phyloP scores from a whole-genome alignment of 2,888 invertebrate genomes.

The Pecten maximus region DNA sequence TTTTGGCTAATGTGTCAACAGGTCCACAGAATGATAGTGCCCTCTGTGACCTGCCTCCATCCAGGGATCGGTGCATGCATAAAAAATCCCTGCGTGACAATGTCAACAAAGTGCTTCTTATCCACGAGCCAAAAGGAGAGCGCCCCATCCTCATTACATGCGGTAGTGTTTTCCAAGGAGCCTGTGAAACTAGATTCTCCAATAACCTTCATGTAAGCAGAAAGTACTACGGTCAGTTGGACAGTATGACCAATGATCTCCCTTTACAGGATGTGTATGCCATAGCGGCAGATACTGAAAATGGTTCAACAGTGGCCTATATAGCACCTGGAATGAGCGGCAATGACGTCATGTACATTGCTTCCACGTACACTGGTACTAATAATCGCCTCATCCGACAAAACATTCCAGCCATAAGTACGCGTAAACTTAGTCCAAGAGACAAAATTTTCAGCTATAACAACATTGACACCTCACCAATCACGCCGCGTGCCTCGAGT shows the following conservation, averaged over 20 bases:
- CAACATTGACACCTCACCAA: background rate
- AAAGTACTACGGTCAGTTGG: slow-evolving; percentile 54
- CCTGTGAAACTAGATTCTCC: slow-evolving; percentile 75
- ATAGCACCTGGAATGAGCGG: slow-evolving; percentile 90
- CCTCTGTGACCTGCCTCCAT: slow-evolving; percentile 87
- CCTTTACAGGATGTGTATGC: slow-evolving; percentile 65
- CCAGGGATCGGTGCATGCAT: slow-evolving; percentile 54
- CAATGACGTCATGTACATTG: slow-evolving; percentile 91
- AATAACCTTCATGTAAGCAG: slow-evolving; percentile 67
- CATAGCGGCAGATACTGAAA: slow-evolving; percentile 96
- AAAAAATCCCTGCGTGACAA: slow-evolving; percentile 70
- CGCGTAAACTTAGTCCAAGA: slow-evolving; percentile 81
- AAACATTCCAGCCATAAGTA: slow-evolving; percentile 96
- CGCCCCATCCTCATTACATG: slow-evolving; percentile 77
- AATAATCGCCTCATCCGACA: slow-evolving; percentile 65
- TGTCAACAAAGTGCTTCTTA: slow-evolving; percentile 77
- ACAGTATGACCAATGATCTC: slow-evolving; percentile 48
- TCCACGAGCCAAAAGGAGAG: slow-evolving; percentile 64
- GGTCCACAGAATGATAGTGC: slow-evolving; percentile 90
- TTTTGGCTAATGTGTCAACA: slow-evolving; percentile 87
- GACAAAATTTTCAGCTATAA: slow-evolving; percentile 6
- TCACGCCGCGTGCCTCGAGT: slow-evolving; percentile 56
- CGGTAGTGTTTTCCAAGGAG: slow-evolving; percentile 79
- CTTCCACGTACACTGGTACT: slow-evolving; percentile 87
- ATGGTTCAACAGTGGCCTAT: slow-evolving; percentile 97